These are phyloP conservation scores for Adela reaumurella DNA, from an alignment of 2,888 invertebrate species.

Conservation along the genomic window DNA sequence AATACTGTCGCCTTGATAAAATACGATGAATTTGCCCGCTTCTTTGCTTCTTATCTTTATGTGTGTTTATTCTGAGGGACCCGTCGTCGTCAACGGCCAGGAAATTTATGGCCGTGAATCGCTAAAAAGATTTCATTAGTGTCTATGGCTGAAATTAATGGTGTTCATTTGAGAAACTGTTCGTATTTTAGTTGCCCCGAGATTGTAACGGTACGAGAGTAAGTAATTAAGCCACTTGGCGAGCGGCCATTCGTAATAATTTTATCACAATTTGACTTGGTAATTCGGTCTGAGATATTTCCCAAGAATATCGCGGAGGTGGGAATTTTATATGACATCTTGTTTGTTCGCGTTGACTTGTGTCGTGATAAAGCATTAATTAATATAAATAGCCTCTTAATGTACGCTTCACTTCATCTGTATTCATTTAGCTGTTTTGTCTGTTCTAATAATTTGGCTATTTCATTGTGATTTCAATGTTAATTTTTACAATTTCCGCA, in stretches of 20 bases:
- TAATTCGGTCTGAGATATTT: background rate
- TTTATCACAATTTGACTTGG: background rate
- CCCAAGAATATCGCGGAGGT: background rate
- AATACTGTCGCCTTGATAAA: constrained; percentile 42
- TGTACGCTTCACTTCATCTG: too few relatives aligned
- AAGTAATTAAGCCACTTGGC: background rate
- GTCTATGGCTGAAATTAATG: background rate
- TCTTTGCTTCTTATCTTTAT: background rate
- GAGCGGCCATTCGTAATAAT: background rate
- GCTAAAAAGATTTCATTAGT: background rate
- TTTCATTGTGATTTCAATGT: too few relatives aligned
- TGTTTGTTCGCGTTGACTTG: background rate
- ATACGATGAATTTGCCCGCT: constrained; percentile 32
- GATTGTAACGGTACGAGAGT: background rate
- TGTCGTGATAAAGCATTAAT: background rate
- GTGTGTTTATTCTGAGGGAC: background rate
- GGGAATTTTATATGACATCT: background rate
- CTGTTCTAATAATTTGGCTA: too few relatives aligned
- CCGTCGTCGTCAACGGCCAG: background rate
- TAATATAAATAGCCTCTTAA: background rate
- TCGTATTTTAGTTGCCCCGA: background rate
- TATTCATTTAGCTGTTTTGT: too few relatives aligned
- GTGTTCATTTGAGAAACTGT: background rate
- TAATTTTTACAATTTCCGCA: too few relatives aligned
- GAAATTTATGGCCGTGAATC: background rate